Base-by-base conservation (phyloP, 1,140 invertebrate species). In the Drosophila micromelanica region DNA sequence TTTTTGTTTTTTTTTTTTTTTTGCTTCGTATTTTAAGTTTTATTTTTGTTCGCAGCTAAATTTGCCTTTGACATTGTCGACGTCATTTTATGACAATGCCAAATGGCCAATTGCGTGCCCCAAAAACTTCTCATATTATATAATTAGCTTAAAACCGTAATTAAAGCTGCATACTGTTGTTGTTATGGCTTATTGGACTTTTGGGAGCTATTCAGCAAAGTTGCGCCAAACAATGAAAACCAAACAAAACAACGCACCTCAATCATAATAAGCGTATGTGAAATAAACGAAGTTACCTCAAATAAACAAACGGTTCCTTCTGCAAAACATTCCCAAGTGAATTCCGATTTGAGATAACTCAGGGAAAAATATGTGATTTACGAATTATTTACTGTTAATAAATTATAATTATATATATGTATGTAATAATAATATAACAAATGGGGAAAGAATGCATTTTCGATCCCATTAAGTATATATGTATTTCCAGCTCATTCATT, bases 101-200 rank as follows among this genome's bases (percentile, higher is more conserved):
- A 51, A 51, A 57, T 54, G 67, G 67, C 49, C 49, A 40, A 17
- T 17, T 38, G 32, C 51, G 51, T 40, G 17, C 43, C 17, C 43
- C 43, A 60, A 52, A 67, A 48, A 57, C 45, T 61, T 68, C 42
- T 40, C 57, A 63, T 63, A 77, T 77, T 70, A 64, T 55, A 68
- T 57, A 68, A 76, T 77, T 64, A 70, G 65, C 37, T 38, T 74
- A 65, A 77, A 74, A 65, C 43, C 60, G 43, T 65, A 69, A 74
- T 70, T 68, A 74, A 74, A 61, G 61, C 45, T 54, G 70, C 56
- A 62, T 49, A 68, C 73, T 73, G 45, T 56, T 46, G 45, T 56
- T 46, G 27, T 57, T 63, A 43, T n/a, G 23, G 43, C 67, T 23
- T 57, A 45, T 62, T 70, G 15, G 23, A n/a, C 38, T 27, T 11